Base-by-base conservation (phyloP, 2,797 vertebrate genomes). In the Sebastes flavidus region DNA sequence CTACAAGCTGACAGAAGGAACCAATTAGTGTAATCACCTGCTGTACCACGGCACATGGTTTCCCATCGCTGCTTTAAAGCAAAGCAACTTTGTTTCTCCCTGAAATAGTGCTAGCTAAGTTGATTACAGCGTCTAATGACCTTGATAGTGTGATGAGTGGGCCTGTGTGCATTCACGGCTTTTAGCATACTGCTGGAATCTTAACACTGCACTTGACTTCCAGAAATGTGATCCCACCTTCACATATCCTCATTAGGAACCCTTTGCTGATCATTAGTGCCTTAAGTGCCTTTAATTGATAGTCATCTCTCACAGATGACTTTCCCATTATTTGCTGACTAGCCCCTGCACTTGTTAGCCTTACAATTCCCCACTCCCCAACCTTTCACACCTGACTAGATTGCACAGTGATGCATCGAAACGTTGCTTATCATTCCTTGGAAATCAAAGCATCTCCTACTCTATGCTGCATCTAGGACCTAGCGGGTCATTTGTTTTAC, bases 281-380 rank as follows among this genome's bases (percentile, higher is more conserved):
- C 88, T 77, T 96, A 96, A 96, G 95, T 95, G 94, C 91, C 91
- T 92, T 92, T 96, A 95, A 96, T 95, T 95, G 93, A 95, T 89
- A 86, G 91, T 92, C 94, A 94, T 95, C 91, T 92, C 93, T 93
- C 90, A 93, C 91, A 88, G 90, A 94, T 94, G 91, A 95, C 93
- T 93, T 92, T 94, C 80, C 87, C 87, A 92, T 93, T 93, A 94
- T 94, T 91, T 87, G 92, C 93, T 89, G 93, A 93, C 88, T 88
- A 89, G 88, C 80, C 66, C 54, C 81, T 87, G 85, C 87, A 82
- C 88, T 88, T 85, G 87, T 91, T 91, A 91, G 86, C 84, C 85
- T 86, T 74, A 89, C 84, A 72, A 91, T 90, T 80, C 85, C 79
- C 86, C 68, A 54, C 87, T 86, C 75, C 65, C 25, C 34, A 84